A percentile compares a stretch with the other conserved stretches of the same genome.
phyloP scores from a whole-genome alignment of 2,888 invertebrate species.

The Eumerus sabulonum region DNA sequence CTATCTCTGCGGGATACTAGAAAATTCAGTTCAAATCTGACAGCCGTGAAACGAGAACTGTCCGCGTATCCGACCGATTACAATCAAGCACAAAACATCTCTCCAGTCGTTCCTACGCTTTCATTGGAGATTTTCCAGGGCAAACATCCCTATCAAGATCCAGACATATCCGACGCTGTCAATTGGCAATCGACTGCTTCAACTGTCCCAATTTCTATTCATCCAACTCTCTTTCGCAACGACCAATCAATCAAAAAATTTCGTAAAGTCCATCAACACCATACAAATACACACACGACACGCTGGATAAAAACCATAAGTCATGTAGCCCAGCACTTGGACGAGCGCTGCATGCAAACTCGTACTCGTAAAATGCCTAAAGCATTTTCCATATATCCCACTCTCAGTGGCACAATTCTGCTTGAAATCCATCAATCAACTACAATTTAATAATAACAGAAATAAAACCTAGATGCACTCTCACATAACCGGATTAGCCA shows the following conservation, averaged over 20 bases:
- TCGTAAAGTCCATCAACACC: conserved; percentile 65
- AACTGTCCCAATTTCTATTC: conserved; percentile 30
- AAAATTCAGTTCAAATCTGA: too few relatives aligned
- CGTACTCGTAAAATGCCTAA: conserved; percentile 59
- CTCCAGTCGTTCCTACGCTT: too few relatives aligned
- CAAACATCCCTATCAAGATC: too few relatives aligned
- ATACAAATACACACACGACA: conserved; percentile 22
- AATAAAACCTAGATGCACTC: conserved; percentile 37
- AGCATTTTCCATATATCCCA: conserved; percentile 64
- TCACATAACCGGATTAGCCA: neutral
- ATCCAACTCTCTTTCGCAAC: conserved; percentile 40
- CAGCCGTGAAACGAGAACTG: too few relatives aligned
- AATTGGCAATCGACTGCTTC: conserved; percentile 28
- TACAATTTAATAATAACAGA: conserved; percentile 60
- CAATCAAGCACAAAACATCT: too few relatives aligned
- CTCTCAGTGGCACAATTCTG: conserved; percentile 65
- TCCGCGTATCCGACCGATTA: too few relatives aligned
- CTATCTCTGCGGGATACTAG: too few relatives aligned
- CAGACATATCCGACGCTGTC: conserved; percentile 8
- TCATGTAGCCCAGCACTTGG: conserved; percentile 44
- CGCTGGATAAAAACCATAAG: conserved; percentile 50
- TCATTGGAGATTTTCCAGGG: too few relatives aligned
- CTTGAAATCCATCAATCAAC: conserved; percentile 66
- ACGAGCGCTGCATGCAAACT: conserved; percentile 21
- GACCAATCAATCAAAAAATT: conserved; percentile 58